Conservation (phyloP, 2,797 vertebrate genomes). For the Xiphorhynchus erythropygius region DNA sequence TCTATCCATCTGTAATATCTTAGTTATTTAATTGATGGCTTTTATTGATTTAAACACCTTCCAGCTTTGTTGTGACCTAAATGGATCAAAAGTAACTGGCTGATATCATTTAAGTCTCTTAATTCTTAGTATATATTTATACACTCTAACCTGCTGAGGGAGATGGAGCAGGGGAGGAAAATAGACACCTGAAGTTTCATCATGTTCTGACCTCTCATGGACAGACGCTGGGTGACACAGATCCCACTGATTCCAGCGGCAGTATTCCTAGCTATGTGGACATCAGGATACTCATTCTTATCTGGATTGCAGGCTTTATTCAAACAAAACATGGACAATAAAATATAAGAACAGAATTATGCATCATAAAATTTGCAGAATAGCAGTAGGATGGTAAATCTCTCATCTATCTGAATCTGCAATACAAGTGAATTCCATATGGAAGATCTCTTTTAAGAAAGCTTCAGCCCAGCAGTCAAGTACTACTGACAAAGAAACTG, state of each 20-base stretch:
- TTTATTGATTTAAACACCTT: slow-evolving; percentile 30
- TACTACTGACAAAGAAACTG: background rate
- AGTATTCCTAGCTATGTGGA: background rate
- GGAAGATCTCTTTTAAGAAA: background rate
- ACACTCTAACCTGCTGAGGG: background rate
- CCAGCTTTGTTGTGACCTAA: background rate
- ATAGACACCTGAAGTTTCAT: background rate
- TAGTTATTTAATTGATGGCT: slow-evolving; percentile 22
- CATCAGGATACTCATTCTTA: background rate
- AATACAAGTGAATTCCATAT: background rate
- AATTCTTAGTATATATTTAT: background rate
- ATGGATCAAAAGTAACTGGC: background rate
- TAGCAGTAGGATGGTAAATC: background rate
- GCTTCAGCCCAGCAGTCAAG: background rate
- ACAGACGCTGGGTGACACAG: background rate
- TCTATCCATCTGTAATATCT: slow-evolving; percentile 43
- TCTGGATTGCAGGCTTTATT: background rate
- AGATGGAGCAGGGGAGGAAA: background rate
- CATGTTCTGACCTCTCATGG: background rate
- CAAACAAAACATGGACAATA: background rate
- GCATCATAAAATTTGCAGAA: background rate
- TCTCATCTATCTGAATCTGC: background rate
- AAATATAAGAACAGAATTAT: background rate
- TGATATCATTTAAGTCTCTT: background rate
- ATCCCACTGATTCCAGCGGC: background rate